phyloP scores from a whole-genome alignment of 2,888 invertebrate species.

The Drosophila vallismaia region DNA sequence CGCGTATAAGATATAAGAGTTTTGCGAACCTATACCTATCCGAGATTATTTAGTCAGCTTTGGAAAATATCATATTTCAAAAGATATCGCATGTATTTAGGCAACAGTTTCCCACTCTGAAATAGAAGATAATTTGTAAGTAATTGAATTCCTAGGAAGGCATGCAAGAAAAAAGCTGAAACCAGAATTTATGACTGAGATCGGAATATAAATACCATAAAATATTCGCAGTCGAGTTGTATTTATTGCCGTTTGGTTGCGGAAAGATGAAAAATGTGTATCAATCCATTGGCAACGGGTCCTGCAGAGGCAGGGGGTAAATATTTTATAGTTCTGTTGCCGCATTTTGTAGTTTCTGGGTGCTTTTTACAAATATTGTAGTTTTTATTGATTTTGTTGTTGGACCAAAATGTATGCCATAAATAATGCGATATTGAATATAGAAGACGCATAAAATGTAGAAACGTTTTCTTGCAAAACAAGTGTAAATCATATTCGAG shows the following conservation, averaged over 20 bases:
- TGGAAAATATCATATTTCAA: background rate
- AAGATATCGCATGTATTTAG: no score
- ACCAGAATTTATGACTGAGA: constrained; percentile 12
- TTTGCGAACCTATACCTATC: background rate
- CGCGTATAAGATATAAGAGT: constrained; percentile 30
- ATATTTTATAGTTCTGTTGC: constrained; percentile 30
- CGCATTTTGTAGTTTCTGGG: constrained; percentile 30
- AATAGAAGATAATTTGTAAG: constrained; percentile 14
- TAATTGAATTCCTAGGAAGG: constrained; percentile 29
- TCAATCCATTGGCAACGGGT: constrained; percentile 41
- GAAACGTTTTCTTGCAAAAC: constrained; percentile 23
- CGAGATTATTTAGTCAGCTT: background rate
- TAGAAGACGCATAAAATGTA: constrained; percentile 50
- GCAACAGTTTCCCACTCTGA: background rate
- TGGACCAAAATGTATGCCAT: constrained; percentile 53
- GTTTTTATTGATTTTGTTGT: constrained; percentile 14
- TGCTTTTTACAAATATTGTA: constrained; percentile 6
- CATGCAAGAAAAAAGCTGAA: constrained; percentile 2
- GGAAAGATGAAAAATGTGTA: constrained; percentile 46
- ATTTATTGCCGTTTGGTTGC: constrained; percentile 39
- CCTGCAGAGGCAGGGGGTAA: constrained; percentile 19
- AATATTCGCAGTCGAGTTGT: constrained; percentile 33
- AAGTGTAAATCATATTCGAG: constrained; percentile 16
- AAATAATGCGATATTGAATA: constrained; percentile 61
- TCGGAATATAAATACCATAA: constrained; percentile 16